These are phyloP conservation scores for Seriola aureovittata DNA, from an alignment of 2,113 vertebrate species.

Conservation along the genomic window DNA sequence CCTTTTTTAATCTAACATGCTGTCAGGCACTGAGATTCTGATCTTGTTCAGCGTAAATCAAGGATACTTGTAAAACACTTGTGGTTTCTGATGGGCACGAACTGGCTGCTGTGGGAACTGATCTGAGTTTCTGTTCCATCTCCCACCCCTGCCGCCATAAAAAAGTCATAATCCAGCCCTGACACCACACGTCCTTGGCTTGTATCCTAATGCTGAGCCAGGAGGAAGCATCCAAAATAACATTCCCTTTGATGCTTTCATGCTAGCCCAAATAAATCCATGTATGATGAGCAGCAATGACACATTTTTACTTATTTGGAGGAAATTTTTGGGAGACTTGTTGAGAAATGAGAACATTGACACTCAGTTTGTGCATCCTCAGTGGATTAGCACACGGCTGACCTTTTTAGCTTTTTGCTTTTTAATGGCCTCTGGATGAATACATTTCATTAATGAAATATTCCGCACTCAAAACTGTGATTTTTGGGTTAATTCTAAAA, in stretches of 20 bases:
- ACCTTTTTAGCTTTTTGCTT: slow-evolving; percentile 11
- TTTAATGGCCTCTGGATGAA: slow-evolving; percentile 5
- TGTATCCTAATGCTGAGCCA: slow-evolving; percentile 41
- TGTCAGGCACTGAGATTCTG: neutral
- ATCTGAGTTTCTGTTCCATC: slow-evolving; percentile 42
- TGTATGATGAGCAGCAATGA: slow-evolving; percentile 33
- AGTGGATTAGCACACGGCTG: neutral
- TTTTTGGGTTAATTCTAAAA: slow-evolving; percentile 27
- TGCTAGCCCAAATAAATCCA: slow-evolving; percentile 50
- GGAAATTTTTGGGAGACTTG: neutral
- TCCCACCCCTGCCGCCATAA: slow-evolving; percentile 33
- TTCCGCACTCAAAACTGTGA: slow-evolving; percentile 12
- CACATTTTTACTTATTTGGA: slow-evolving; percentile 38
- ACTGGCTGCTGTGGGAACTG: slow-evolving; percentile 31
- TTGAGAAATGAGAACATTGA: slow-evolving; percentile 10
- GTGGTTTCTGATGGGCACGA: slow-evolving; percentile 25
- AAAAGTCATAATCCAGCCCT: slow-evolving; percentile 50
- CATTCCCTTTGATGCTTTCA: slow-evolving; percentile 43
- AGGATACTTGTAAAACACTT: slow-evolving; percentile 38
- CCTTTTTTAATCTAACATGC: slow-evolving; percentile 21
- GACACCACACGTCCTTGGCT: slow-evolving; percentile 55
- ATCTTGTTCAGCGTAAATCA: slow-evolving; percentile 21
- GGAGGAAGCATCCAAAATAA: slow-evolving; percentile 63
- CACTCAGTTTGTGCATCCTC: neutral
- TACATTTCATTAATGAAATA: slow-evolving; percentile 30